These are phyloP conservation scores for Agrilus cyanescens DNA, from an alignment of 2,888 invertebrate genomes.

Conservation along the genomic window DNA sequence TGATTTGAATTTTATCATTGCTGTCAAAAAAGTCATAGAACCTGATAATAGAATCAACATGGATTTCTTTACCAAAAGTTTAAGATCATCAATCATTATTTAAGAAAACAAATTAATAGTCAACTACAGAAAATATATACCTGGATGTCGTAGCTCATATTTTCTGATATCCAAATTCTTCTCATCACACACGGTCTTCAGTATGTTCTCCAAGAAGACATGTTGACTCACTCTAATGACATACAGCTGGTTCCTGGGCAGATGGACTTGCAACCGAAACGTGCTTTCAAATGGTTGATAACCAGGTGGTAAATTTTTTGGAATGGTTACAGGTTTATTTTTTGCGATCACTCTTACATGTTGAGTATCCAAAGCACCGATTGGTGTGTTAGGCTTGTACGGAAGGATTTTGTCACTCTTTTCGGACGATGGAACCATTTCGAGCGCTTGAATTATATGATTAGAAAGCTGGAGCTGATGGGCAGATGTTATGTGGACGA, in stretches of 20 bases:
- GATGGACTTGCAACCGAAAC: constrained; percentile 50
- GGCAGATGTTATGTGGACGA: constrained; percentile 57
- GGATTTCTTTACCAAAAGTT: no score
- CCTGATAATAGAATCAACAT: no score
- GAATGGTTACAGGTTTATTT: constrained; percentile 18
- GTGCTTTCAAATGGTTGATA: constrained; percentile 52
- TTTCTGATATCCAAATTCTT: constrained; percentile 61
- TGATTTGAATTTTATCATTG: no score
- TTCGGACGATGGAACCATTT: constrained; percentile 37
- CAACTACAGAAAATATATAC: constrained; percentile 33
- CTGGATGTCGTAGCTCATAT: constrained; percentile 68
- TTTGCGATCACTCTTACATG: constrained; percentile 33
- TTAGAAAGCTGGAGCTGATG: constrained; percentile 55
- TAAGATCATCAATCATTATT: no score
- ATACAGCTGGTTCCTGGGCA: constrained; percentile 69
- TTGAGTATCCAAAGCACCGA: constrained; percentile 47
- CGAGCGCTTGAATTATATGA: constrained; percentile 52
- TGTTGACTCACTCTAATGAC: constrained; percentile 63
- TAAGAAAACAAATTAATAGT: no score
- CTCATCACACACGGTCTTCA: constrained; percentile 61
- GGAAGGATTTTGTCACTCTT: constrained; percentile 43
- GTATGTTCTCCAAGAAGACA: constrained; percentile 54
- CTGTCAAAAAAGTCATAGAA: no score
- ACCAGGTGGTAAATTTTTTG: constrained; percentile 21
- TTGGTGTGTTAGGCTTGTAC: constrained; percentile 63